A percentile compares a stretch with the other conserved stretches of the same genome.
Evolutionary conservation across 2,113 vertebrate species (phyloP).

Genomic region (Mastomys natalensis): DNA sequence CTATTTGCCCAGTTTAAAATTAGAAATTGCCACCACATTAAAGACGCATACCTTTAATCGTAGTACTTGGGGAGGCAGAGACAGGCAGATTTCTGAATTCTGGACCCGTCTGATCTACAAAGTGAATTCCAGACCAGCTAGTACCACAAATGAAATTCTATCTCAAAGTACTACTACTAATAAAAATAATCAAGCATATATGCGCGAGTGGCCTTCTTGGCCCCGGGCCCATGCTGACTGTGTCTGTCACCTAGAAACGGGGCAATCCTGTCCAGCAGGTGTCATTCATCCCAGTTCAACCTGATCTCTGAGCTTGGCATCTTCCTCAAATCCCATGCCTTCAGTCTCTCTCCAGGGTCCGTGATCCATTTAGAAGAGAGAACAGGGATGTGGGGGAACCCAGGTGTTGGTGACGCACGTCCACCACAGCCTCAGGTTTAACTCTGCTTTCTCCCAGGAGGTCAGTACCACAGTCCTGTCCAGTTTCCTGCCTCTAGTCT

Average conservation of each 20-base stretch:
- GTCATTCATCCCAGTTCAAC: neutral
- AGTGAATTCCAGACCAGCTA: neutral
- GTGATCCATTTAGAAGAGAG: neutral
- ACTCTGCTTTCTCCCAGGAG: neutral
- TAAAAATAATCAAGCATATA: neutral
- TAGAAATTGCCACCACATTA: neutral
- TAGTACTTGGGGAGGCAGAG: neutral
- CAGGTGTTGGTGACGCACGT: neutral
- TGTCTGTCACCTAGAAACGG: neutral
- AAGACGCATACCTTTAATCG: neutral
- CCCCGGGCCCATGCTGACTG: neutral
- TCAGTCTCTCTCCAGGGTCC: neutral
- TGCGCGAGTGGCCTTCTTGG: neutral
- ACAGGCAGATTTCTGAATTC: neutral
- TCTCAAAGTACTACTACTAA: neutral
- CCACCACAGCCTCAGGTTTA: neutral
- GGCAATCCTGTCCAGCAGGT: neutral
- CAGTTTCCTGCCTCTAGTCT: neutral
- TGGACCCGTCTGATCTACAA: neutral
- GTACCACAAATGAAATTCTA: neutral
- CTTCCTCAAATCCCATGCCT: neutral
- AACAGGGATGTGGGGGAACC: neutral
- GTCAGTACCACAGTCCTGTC: neutral
- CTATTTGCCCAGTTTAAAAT: slow-evolving; percentile 1
- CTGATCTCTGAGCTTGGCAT: neutral